Base-by-base conservation (phyloP, 2,888 invertebrate genomes). In the Leptinotarsa haldemani region DNA sequence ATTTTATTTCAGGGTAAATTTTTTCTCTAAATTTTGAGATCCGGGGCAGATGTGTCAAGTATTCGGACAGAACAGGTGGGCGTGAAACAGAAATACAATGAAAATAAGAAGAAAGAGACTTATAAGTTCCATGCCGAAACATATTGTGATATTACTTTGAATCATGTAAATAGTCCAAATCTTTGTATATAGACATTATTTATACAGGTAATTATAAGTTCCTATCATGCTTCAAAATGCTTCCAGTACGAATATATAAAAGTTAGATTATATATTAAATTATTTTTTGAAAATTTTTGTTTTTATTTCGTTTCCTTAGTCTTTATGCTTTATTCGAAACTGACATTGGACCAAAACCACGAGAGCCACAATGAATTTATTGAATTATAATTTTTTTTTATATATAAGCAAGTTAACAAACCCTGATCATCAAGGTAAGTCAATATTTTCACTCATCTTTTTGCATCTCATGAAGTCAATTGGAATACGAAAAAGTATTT, bases 1-100 rank as follows among this genome's bases (percentile, higher is more conserved):
- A 74, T 75, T 81, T 82, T 81, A 79, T 75, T 82, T 82, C 81
- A 81, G 81, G 82, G 82, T 77, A 81, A 81, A 80, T 71, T 77
- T 80, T 76, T 80, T 80, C 74, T 78, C 77, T 79, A 80, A 80
- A 79, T 77, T 79, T 76, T 77, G 77, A 71, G 74, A 72, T 74
- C 78, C 67, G 76, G 77, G 73, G 74, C 76, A 71, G 73, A 71
- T 61, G 73, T 73, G 69, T 64, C 74, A 76, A 74, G 69, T 68
- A 65, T 46, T 75, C 69, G 67, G 74, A 70, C 58, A 46, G 74
- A 69, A 65, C 74, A 63, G 61, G 71, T 73, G 46, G 68, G 72
- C 66, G 61, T 71, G 67, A 68, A 71, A 71, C 65, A 71, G 58
- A 65, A 73, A 65, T 68, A 65, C 18, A 69, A 53, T 71, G 72